Percentiles rank a stretch among this genome's conserved stretches.
These are phyloP conservation scores for Perizoma affinitatum DNA, from an alignment of 2,888 invertebrate genomes.

Conservation along the genomic window DNA sequence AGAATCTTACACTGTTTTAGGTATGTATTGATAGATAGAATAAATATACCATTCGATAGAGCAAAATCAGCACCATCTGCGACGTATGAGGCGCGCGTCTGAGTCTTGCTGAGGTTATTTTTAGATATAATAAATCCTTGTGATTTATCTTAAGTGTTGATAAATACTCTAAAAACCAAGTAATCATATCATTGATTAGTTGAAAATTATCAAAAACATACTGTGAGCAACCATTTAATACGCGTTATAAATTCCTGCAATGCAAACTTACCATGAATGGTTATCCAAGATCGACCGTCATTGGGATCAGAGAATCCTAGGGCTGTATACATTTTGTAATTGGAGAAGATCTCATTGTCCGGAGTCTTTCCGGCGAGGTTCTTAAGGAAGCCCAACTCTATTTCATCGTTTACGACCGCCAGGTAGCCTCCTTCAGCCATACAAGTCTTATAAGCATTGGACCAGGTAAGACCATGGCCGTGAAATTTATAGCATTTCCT, in stretches of 20 bases:
- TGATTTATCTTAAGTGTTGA: no score
- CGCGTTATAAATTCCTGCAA: no score
- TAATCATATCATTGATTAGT: no score
- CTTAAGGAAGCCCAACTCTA: constrained; percentile 44
- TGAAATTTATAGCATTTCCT: constrained; percentile 64
- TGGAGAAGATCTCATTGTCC: constrained; percentile 28
- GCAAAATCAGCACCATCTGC: no score
- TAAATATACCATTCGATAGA: not conserved
- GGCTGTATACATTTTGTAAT: constrained; percentile 33
- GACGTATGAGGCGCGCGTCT: no score
- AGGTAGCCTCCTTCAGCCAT: constrained; percentile 57
- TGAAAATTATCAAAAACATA: no score
- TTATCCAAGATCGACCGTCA: constrained; percentile 49
- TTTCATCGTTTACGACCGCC: constrained; percentile 52
- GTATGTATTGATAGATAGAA: not conserved
- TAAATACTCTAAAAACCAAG: no score
- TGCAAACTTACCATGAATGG: constrained; percentile 47
- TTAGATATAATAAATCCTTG: no score
- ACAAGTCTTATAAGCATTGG: constrained; percentile 54
- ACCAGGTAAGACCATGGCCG: constrained; percentile 47
- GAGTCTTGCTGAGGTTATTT: no score
- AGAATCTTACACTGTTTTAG: not conserved
- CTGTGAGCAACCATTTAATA: no score
- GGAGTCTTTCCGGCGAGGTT: constrained; percentile 45
- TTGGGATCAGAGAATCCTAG: constrained; percentile 51